Base-by-base conservation (phyloP, 92 coral and sea anemone genomes). In the Porites evermanni region DNA sequence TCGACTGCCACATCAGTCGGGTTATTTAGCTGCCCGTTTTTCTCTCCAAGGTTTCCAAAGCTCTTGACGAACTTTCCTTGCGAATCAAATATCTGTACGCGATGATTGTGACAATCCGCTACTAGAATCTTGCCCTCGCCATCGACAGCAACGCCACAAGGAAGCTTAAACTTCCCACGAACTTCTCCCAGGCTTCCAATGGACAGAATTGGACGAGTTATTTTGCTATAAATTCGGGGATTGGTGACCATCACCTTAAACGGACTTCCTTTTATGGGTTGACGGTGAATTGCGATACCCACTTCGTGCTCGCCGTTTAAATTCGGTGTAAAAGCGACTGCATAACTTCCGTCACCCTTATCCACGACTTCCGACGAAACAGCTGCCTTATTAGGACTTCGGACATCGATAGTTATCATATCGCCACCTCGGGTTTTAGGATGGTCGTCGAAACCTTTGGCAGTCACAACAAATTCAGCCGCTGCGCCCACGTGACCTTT, bases 111-210 rank as follows among this genome's bases (percentile, higher is more conserved):
- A 52, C 99, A 97, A 75, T 97, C 99, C 3, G 99, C 96, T 12
- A 95, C 94, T 21, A 95, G 67, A 53, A 95, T 86, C 69, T 95
- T 91, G 20, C 98, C 98, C 38, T 78, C 80, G 44, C 84, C 70
- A 67, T 97, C 98, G 56, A 95, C 95, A n/a, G 98, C 94, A 14
- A 95, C 99, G 5, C 99, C 99, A 73, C 98, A 95, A 6, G 99
- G 99, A 29, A 97, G 91, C 65, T 95, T 95, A 38, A 97, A 90
- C 47, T 91, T 89, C 58, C 92, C 93, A 20, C 90, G 93, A 17
- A 72, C 82, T 21, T 91, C 96, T 1, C 93, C 96, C 71, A 93
- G 70, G 75, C 95, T 87, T 67, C 96, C 94, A 32, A 97, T 75
- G 51, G 90, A 90, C 78, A 93, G 64, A 32, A 86, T 19, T 64